Percentiles rank a stretch among this genome's conserved stretches.
Conservation (phyloP, 2,797 vertebrate genomes). For the Brachyrhaphis roseni region DNA sequence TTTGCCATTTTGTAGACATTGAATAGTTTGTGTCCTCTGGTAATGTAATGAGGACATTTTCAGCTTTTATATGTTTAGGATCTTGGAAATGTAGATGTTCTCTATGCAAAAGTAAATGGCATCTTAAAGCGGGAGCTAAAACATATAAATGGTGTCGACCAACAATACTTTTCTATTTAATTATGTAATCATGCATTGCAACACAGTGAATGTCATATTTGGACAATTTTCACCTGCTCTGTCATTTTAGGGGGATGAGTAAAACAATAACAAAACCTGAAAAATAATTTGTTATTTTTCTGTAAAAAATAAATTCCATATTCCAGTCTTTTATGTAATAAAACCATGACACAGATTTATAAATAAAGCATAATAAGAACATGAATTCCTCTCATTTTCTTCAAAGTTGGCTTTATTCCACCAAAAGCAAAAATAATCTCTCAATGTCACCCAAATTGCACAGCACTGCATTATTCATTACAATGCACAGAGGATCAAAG, state of each 20-base stretch:
- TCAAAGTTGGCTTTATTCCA: constrained; percentile 18
- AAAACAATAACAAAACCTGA: neutral
- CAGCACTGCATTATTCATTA: constrained; percentile 15
- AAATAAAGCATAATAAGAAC: constrained; percentile 44
- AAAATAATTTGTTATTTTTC: neutral
- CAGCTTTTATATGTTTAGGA: neutral
- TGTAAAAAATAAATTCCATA: neutral
- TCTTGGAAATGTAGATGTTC: neutral
- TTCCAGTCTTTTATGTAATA: constrained; percentile 24
- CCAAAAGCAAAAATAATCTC: constrained; percentile 7
- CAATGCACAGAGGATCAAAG: constrained; percentile 13
- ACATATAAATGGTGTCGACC: too few species aligned
- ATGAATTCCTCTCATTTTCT: constrained; percentile 30
- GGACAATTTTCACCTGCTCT: neutral
- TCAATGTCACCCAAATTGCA: constrained; percentile 1
- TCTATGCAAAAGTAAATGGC: neutral
- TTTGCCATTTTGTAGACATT: neutral
- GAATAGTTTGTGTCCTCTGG: neutral
- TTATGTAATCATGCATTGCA: neutral
- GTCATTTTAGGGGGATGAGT: neutral
- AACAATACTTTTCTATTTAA: neutral
- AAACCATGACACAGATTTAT: constrained; percentile 38
- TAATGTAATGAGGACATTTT: neutral
- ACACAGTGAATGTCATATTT: neutral
- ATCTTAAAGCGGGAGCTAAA: neutral